Base-by-base conservation (phyloP, 2,797 vertebrate species). In the Amblyopsis hoosieri region DNA sequence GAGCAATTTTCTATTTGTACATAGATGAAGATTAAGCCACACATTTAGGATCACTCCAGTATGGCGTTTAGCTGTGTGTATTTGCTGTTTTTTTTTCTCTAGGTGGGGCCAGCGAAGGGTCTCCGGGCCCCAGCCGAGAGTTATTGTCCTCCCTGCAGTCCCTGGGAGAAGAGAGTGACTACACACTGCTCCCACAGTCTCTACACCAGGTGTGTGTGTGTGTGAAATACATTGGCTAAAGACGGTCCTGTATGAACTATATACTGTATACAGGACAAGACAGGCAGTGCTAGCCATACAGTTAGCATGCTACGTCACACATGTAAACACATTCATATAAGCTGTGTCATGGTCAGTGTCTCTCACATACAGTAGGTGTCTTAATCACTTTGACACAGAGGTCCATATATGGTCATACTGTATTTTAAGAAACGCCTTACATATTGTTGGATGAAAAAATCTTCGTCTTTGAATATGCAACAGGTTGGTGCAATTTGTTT, bases 161-260 rank as follows among this genome's bases (percentile, higher is more conserved):
- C 66, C 85, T 93, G 0, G 75, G 84, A 72, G 90, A 93, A 62
- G 83, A 91, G 75, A 77, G 29, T 2, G 86, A 94, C 85, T 87
- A 90, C 88, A 92, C 89, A 60, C 76, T 92, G 64, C 84, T 94
- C 71, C 92, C 93, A 50, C 86, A 86, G 56, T 91, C 89, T 3
- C 81, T 93, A 69, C 92, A 93, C 79, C 92, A 93, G 92, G 93
- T 94, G 75, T 71, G 88, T 86, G 31, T 29, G 3, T 45, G 14
- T 56, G 3, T 53, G 19, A 29, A 11, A 60, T 14, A 52, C 9
- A 17, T 37, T 65, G 42, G 14, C 33, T 6, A 53, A 29, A 60
- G 51, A 23, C 29, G 50, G 14, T 45, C 29, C 4, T 6, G 11
- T 64, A 54, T 42, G 37, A 9, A 42, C 8, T 37, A 10, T 42